phyloP scores from a whole-genome alignment of 2,888 invertebrate species.

The Thymelicus sylvestris region DNA sequence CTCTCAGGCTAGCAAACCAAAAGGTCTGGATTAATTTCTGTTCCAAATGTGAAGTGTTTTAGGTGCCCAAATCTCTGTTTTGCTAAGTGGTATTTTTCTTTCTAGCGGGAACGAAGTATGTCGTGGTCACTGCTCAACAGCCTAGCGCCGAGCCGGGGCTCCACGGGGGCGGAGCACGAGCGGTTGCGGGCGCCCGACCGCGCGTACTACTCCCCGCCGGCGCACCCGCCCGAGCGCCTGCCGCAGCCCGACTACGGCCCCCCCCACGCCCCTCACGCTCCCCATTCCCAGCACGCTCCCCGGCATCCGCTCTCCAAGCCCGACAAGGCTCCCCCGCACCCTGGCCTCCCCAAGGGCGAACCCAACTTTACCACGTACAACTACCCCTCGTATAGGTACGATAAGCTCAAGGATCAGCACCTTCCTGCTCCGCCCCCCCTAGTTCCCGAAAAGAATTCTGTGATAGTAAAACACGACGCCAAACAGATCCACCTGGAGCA shows the following conservation, averaged over 20 bases:
- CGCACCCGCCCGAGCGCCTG: constrained; percentile 52
- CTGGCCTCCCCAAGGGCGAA: constrained; percentile 85
- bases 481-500: constrained; percentile 86
- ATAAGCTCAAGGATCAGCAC: constrained; percentile 86
- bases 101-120: constrained; percentile 79
- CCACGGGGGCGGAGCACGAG: constrained; percentile 57
- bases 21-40: constrained; percentile 80
- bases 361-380: constrained; percentile 88
- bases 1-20: constrained; percentile 90
- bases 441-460: constrained; percentile 90
- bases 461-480: constrained; percentile 91
- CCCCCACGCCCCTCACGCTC: constrained; percentile 61
- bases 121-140: constrained; percentile 85
- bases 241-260: constrained; percentile 60
- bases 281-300: constrained; percentile 60
- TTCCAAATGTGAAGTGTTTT: not conserved
- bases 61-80: not conserved
- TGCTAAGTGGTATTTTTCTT: constrained; percentile 44
- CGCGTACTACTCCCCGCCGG: constrained; percentile 56
- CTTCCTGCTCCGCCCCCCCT: constrained; percentile 88
- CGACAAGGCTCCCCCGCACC: constrained; percentile 65
- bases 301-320: constrained; percentile 64
- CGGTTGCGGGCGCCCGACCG: constrained; percentile 60
- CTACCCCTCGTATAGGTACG: constrained; percentile 87
- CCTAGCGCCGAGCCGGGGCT: constrained; percentile 74